Evolutionary conservation across 2,888 invertebrate genomes (phyloP).

Genomic region (Drosophila phalerata): DNA sequence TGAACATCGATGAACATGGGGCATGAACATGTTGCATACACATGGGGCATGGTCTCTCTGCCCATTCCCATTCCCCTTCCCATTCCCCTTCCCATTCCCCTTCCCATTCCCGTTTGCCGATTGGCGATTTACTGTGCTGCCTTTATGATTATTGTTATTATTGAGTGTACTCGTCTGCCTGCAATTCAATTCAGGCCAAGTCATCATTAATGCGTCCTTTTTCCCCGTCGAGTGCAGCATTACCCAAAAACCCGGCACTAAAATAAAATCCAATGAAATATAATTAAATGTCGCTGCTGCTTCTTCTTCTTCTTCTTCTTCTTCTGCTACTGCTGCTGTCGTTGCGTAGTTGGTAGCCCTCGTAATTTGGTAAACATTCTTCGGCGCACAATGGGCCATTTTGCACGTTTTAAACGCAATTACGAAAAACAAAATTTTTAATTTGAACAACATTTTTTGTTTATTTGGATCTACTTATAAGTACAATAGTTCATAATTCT

Average conservation of each 20-base stretch:
- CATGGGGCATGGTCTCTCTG: slow-evolving; percentile 13
- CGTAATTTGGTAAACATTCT: slow-evolving; percentile 73
- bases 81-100: too few relatives aligned
- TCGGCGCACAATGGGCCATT: slow-evolving; percentile 25
- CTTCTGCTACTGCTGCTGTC: slow-evolving; percentile 27
- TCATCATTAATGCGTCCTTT: slow-evolving; percentile 72
- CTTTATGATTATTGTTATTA: slow-evolving; percentile 82
- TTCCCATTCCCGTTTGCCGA: slow-evolving; percentile 56
- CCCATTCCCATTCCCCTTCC: slow-evolving; percentile 41
- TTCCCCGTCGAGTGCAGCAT: slow-evolving; percentile 58
- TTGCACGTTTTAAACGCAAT: background rate
- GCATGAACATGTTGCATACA: slow-evolving; percentile 19
- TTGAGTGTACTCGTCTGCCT: slow-evolving; percentile 64
- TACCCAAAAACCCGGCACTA: slow-evolving; percentile 74
- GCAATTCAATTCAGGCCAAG: slow-evolving; percentile 80
- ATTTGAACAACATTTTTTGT: too few relatives aligned
- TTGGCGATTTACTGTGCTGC: slow-evolving; percentile 53
- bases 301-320: slow-evolving; percentile 6
- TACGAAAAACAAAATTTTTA: too few relatives aligned
- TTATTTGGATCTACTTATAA: too few relatives aligned
- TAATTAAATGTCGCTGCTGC: slow-evolving; percentile 76
- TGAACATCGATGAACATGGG: slow-evolving; percentile 47
- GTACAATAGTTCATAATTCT: too few relatives aligned
- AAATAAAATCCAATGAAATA: slow-evolving; percentile 80
- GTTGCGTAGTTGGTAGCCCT: slow-evolving; percentile 66